Evolutionary conservation across 2,888 invertebrate genomes (phyloP), one percentile per base, ranked within the genome.

Genomic region (Taenaris catops): DNA sequence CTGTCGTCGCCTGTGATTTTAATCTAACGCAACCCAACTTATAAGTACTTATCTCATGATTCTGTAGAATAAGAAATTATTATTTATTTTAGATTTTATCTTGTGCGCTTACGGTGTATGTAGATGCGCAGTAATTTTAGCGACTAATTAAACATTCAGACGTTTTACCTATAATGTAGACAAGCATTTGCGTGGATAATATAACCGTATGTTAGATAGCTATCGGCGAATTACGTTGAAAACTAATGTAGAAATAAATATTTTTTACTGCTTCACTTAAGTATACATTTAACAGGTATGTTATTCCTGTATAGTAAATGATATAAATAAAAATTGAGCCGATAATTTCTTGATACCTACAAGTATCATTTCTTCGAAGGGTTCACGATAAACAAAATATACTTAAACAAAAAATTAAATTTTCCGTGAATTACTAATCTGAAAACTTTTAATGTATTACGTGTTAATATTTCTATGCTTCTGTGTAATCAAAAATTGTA

Each of bases 1-100:
- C 61, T 62, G 63, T 70, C 63, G 61, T 57, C 63, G 61, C 63
- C 55, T 69, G 58, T 58, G 76, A 80, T 78, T 64, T 63, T 61
- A 55, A 58, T 63, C 58, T 73, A 71, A 50, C 23, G 48, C 45
- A 51, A 50, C 49, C 48, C 48, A 48, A 55, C 57, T 58, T 51
- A n/a, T 60, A 55, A 53, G 53, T 44, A 50, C 51, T 50, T 58
- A 55, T 58, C 49, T 48, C 41, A 42, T 48, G 48, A 53, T 55
- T 59, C 55, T 49, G 51, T 53, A 45, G 46, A 48, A 44, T 51
- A 48, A 51, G 46, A 37, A 38, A 27, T 42, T 35, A 44, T 42
- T 44, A 46, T 44, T 42, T 45, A 39, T 45, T 41, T 38, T 27
- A 33, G 40, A 45, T 47, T 12, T 36, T 42, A 45, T 47, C 47